Base-by-base conservation (phyloP, 2,888 invertebrate genomes). In the Busseola fusca region DNA sequence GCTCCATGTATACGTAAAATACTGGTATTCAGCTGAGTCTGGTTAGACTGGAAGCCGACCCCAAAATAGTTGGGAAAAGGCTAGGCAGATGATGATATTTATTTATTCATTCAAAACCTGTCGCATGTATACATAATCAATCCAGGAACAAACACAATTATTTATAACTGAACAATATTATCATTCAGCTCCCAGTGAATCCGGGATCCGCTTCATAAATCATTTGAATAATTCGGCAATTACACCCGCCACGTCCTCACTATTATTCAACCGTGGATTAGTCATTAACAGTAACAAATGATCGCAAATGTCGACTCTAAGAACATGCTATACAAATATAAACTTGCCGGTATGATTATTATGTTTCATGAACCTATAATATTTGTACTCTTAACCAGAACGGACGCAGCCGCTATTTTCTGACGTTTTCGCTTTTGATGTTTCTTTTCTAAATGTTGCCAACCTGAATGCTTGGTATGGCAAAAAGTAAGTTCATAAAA, bases 261-360 rank as follows among this genome's bases (percentile, higher is more conserved):
- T 89, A 93, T 94, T 92, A 93, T 84, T 94, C 94, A 94, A 90
- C 86, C 86, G 87, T 67, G 93, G 93, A 94, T 94, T 94, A 93
- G 91, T 92, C 90, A 92, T 94, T 93, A 94, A 94, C 93, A 91
- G 91, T 93, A 93, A 94, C 91, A 93, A 94, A 93, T 93, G 91
- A 91, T 91, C 87, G 89, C 87, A 90, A 87, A 88, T 88, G 92
- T 87, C 89, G 85, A 74, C 73, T 76, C 72, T 56, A 77, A 69
- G 80, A 77, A 65, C 77, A 64, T 65, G 50, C 30, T 27, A 30
- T 73, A 34, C 60, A 63, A n/a, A 42, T 64, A 50, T 64, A 45
- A 67, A 73, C 54, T 60, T 58, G 65, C 45, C 63, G 3, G 40
- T 37, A 34, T 63, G 18, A 48, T 57, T 52, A 48, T 57, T 64